Conservation (phyloP, 1,140 invertebrate species). For the Lutraria rhynchaena region DNA sequence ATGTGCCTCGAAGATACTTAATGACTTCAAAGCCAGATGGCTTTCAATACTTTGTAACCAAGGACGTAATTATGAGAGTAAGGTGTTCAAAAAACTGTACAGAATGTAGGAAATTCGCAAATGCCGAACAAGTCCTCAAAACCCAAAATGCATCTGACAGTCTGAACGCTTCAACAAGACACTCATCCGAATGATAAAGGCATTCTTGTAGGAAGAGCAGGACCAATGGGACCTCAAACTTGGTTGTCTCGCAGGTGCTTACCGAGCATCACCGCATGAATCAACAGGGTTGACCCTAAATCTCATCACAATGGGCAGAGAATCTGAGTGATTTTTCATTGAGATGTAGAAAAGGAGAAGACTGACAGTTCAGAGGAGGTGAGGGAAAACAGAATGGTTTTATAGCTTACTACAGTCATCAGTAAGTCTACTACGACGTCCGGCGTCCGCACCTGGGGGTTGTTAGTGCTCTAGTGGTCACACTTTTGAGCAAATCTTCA, state of each 20-base stretch:
- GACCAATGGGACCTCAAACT: slow-evolving; percentile 62
- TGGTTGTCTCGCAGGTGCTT: slow-evolving; percentile 46
- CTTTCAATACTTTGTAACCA: slow-evolving; percentile 6
- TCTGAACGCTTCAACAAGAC: slow-evolving; percentile 72
- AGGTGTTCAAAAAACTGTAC: slow-evolving; percentile 40
- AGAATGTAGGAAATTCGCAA: slow-evolving; percentile 35
- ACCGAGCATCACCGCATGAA: slow-evolving; percentile 56
- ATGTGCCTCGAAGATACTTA: slow-evolving; percentile 13
- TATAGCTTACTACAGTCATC: too few species aligned
- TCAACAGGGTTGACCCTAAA: slow-evolving; percentile 60
- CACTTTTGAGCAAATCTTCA: too few species aligned
- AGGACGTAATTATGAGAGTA: slow-evolving; percentile 26
- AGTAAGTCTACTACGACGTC: too few species aligned
- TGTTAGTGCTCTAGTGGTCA: too few species aligned
- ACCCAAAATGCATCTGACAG: slow-evolving; percentile 63
- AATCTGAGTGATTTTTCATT: too few species aligned
- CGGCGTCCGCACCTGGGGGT: too few species aligned
- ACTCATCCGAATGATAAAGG: slow-evolving; percentile 62
- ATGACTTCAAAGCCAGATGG: slow-evolving; percentile 7
- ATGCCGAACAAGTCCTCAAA: slow-evolving; percentile 39
- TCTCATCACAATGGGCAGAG: slow-evolving; percentile 62
- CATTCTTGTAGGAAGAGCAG: slow-evolving; percentile 63
- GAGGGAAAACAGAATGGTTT: too few species aligned
- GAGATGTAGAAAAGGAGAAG: too few species aligned
- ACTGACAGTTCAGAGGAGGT: too few species aligned